A percentile compares a stretch with the other conserved stretches of the same genome.
Conservation (phyloP, 2,888 invertebrate genomes). For the Pardosa pseudoannulata region DNA sequence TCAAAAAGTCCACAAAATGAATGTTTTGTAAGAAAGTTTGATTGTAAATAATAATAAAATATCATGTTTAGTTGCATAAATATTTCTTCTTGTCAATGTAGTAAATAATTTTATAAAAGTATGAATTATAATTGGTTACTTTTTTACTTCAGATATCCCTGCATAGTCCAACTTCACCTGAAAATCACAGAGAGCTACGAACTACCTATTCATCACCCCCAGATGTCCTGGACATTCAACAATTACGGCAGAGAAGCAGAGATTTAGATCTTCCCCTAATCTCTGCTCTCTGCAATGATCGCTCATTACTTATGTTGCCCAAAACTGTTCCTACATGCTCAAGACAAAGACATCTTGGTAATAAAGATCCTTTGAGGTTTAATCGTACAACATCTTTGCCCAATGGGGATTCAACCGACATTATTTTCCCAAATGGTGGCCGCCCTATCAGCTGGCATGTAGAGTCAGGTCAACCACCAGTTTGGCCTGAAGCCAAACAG, state of each 20-base stretch:
- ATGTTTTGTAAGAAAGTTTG: too few relatives aligned
- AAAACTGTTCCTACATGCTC: slow-evolving; percentile 73
- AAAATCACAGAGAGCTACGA: slow-evolving; percentile 15
- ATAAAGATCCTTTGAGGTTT: slow-evolving; percentile 65
- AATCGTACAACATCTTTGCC: slow-evolving; percentile 54
- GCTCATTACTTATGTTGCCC: slow-evolving; percentile 84
- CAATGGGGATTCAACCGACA: slow-evolving; percentile 42
- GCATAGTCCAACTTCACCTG: background rate
- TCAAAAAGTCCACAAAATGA: too few relatives aligned
- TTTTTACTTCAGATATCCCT: background rate
- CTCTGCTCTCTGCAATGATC: slow-evolving; percentile 94
- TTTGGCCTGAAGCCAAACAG: slow-evolving; percentile 41
- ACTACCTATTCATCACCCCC: slow-evolving; percentile 9
- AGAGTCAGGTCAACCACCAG: slow-evolving; percentile 47
- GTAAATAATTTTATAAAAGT: too few relatives aligned
- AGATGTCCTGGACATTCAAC: slow-evolving; percentile 83
- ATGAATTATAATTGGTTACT: too few relatives aligned
- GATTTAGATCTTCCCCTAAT: slow-evolving; percentile 93
- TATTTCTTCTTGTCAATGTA: too few relatives aligned
- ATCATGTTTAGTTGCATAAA: too few relatives aligned
- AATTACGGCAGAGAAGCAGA: slow-evolving; percentile 90
- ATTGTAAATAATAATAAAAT: too few relatives aligned
- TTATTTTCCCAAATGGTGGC: slow-evolving; percentile 33
- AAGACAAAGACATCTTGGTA: slow-evolving; percentile 66
- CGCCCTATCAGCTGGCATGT: slow-evolving; percentile 73